Percentiles rank a stretch among this genome's conserved stretches.
Evolutionary conservation across 2,797 vertebrate genomes (phyloP).

Genomic region (Craterocephalus amniculus): DNA sequence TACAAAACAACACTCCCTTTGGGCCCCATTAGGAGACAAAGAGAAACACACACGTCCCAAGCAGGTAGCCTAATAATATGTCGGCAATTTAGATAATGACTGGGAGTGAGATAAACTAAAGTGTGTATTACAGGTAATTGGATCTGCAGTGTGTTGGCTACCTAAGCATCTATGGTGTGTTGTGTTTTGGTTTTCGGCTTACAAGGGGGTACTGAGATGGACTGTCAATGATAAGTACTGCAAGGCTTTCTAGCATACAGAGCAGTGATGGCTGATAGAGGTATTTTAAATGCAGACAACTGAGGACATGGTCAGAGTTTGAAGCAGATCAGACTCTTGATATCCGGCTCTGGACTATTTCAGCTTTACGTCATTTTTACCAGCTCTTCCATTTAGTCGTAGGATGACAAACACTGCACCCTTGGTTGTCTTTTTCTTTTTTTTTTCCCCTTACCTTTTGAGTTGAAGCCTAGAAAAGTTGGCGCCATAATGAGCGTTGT

Average conservation of each 20-base stretch:
- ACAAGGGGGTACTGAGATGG: conserved; percentile 53
- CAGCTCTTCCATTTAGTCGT: conserved; percentile 74
- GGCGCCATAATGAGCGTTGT: conserved; percentile 79
- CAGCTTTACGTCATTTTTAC: conserved; percentile 58
- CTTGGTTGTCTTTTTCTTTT: conserved; percentile 53
- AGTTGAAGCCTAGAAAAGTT: conserved; percentile 74
- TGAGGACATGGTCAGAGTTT: conserved; percentile 34
- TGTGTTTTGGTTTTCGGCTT: conserved; percentile 48
- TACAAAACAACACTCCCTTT: conserved; percentile 93
- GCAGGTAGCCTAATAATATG: conserved; percentile 91
- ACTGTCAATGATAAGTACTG: conserved; percentile 63
- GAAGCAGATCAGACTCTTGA: conserved; percentile 48
- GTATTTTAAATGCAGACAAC: conserved; percentile 33
- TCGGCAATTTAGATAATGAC: conserved; percentile 99
- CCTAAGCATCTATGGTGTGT: conserved; percentile 69
- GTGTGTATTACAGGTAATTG: conserved; percentile 98
- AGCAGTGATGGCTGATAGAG: conserved; percentile 48
- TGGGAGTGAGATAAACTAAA: conserved; percentile 97
- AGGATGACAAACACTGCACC: conserved; percentile 78
- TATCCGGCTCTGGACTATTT: conserved; percentile 39
- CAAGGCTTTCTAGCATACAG: conserved; percentile 29
- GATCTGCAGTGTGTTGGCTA: conserved; percentile 84
- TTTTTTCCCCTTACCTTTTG: conserved; percentile 37
- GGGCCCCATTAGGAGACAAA: conserved; percentile 92
- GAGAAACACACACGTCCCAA: conserved; percentile 80